A percentile compares a stretch with the other conserved stretches of the same genome.
Conservation (phyloP, 1,140 invertebrate species). For the Planococcus citri region DNA sequence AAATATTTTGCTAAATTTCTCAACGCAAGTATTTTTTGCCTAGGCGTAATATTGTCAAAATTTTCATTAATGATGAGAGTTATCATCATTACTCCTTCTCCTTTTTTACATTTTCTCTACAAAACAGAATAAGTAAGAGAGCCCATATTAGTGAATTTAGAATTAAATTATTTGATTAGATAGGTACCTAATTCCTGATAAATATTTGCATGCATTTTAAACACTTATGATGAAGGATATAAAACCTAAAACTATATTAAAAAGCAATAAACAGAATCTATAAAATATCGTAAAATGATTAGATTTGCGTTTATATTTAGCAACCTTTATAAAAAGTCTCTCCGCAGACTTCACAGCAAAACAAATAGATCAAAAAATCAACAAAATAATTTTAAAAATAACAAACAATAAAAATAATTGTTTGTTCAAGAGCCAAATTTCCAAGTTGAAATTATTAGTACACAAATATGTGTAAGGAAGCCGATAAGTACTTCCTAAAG, state of each 20-base stretch:
- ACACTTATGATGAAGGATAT: no score
- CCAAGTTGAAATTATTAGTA: no score
- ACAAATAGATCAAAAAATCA: neutral
- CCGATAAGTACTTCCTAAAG: neutral
- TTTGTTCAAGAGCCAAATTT: no score
- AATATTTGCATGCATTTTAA: no score
- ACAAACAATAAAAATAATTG: neutral
- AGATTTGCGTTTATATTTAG: neutral
- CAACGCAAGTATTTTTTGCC: constrained; percentile 37
- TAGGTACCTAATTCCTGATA: no score
- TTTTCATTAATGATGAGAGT: constrained; percentile 38
- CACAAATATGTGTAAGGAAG: no score
- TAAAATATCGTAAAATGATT: no score
- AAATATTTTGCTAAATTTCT: constrained; percentile 32
- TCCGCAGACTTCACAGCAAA: neutral
- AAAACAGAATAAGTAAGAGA: constrained; percentile 26
- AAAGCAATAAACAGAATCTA: no score
- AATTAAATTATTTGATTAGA: no score
- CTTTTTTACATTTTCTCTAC: constrained; percentile 35
- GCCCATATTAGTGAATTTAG: no score
- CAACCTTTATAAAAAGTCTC: neutral
- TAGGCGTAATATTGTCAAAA: constrained; percentile 37
- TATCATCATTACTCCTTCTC: constrained; percentile 35
- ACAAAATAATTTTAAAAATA: neutral
- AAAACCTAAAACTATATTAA: no score